Percentiles rank a stretch among this genome's conserved stretches.
phyloP scores from a whole-genome alignment of 2,888 invertebrate species.

The Drosophila meridionalis region DNA sequence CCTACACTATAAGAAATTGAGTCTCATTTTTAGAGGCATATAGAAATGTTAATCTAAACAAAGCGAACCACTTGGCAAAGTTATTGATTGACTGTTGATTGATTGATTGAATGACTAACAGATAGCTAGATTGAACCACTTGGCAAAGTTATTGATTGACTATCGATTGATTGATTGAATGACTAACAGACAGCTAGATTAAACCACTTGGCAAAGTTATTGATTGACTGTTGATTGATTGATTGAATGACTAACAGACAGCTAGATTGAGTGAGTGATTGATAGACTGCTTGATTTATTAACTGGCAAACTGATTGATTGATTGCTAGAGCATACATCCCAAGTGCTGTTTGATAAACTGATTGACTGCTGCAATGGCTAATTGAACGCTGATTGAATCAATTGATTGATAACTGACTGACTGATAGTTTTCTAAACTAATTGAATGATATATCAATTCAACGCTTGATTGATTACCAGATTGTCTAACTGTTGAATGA shows the following conservation, averaged over 20 bases:
- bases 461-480: background rate
- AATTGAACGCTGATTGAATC: background rate
- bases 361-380: background rate
- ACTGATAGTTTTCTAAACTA: background rate
- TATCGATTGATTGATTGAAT: background rate
- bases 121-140: background rate
- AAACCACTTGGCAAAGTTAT: background rate
- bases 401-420: background rate
- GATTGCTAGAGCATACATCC: background rate
- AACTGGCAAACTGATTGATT: background rate
- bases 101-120: background rate
- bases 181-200: too few relatives aligned
- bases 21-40: background rate
- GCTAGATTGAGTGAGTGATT: background rate
- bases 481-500: background rate
- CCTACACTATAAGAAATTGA: conserved; percentile 28
- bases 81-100: background rate
- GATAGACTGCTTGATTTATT: background rate
- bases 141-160: background rate
- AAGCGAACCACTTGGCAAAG: background rate
- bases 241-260: background rate
- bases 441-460: background rate
- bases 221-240: background rate
- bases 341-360: background rate
- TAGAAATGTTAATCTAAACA: background rate